Conservation (phyloP, 92 coral and sea anemone species). For the Paramuricea clavata region DNA sequence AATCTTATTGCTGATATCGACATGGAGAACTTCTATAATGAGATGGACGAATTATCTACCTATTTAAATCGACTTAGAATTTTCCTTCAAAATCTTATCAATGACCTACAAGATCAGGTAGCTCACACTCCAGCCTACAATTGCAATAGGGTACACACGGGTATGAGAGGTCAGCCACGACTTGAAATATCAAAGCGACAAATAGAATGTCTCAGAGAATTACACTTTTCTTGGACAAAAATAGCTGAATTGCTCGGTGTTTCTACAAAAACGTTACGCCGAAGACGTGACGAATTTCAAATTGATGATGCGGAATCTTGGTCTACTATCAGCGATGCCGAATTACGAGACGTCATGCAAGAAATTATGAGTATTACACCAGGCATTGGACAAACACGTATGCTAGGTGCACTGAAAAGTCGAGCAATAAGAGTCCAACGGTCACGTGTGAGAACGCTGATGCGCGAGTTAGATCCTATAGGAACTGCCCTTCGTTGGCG, state of each 20-base stretch:
- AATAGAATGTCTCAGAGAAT: constrained; percentile 54
- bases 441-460: constrained; percentile 43
- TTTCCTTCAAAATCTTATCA: constrained; percentile 56
- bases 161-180: constrained; percentile 74
- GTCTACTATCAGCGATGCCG: constrained; percentile 41
- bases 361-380: constrained; percentile 53
- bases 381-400: constrained; percentile 50
- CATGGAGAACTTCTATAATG: constrained; percentile 61
- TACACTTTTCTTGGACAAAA: constrained; percentile 56
- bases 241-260: constrained; percentile 47
- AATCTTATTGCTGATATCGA: constrained; percentile 56
- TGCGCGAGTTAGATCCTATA: constrained; percentile 60
- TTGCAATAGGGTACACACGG: constrained; percentile 66
- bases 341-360: constrained; percentile 45
- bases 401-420: constrained; percentile 65
- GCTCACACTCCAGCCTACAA: constrained; percentile 25
- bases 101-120: constrained; percentile 42
- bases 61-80: constrained; percentile 55
- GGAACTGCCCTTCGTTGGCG: constrained; percentile 62
- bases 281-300: constrained; percentile 52
- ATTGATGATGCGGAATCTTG: constrained; percentile 41
- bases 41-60: constrained; percentile 69
- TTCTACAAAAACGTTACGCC: constrained; percentile 45
- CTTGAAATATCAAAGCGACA: constrained; percentile 67
- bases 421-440: constrained; percentile 60